phyloP scores from a whole-genome alignment of 2,888 invertebrate genomes.

The Nomada lathburiana region DNA sequence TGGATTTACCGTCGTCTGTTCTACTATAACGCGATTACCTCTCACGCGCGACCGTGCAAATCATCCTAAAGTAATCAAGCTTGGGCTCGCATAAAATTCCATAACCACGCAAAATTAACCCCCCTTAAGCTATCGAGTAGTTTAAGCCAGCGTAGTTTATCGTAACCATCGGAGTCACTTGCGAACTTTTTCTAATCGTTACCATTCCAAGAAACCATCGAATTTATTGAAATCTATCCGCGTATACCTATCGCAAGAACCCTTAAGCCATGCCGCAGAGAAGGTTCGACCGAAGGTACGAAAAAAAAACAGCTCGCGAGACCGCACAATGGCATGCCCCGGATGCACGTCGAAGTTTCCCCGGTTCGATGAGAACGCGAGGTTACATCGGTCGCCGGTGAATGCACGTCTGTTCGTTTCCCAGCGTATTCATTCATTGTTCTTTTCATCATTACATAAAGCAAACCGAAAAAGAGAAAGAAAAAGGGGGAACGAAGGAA shows the following conservation, averaged over 20 bases:
- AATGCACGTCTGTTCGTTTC: conserved; percentile 27
- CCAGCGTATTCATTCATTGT: not conserved
- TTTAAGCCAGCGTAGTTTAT: not conserved
- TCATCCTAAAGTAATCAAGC: conserved; percentile 26
- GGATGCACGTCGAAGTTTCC: conserved; percentile 51
- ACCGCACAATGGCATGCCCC: conserved; percentile 48
- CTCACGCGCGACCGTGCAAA: conserved; percentile 19
- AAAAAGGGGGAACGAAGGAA: not conserved
- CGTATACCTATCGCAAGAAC: not conserved
- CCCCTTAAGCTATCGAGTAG: conserved; percentile 9
- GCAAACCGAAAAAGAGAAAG: too few species aligned
- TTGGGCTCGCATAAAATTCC: not conserved
- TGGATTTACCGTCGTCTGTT: conserved; percentile 21
- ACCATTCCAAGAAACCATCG: not conserved
- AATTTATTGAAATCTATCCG: too few species aligned
- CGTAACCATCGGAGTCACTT: not conserved
- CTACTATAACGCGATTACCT: conserved; percentile 28
- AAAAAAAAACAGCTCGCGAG: conserved; percentile 16
- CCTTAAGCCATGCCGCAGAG: not conserved
- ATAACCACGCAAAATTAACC: conserved; percentile 1
- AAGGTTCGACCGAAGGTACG: not conserved
- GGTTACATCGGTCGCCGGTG: conserved; percentile 6
- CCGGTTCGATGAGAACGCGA: conserved; percentile 43
- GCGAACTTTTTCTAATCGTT: too few species aligned
- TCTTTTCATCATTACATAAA: not conserved